Conservation (phyloP, 2,797 vertebrate genomes). For the Esox masquinongy region DNA sequence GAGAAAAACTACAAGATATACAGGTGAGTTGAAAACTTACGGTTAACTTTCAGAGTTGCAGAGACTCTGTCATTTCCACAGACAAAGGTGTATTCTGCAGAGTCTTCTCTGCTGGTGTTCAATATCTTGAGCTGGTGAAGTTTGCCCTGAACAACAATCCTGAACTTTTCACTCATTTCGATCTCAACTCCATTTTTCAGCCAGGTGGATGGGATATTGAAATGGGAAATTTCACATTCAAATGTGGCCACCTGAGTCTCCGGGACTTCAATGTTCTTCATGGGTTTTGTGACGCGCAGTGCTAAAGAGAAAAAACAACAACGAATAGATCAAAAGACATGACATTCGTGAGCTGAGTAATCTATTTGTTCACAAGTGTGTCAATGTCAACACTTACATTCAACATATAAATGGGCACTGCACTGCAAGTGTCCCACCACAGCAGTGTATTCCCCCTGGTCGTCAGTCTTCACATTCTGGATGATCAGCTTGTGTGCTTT, state of each 20-base stretch:
- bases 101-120: constrained; percentile 77
- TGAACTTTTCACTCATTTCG: constrained; percentile 80
- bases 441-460: constrained; percentile 87
- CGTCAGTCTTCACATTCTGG: constrained; percentile 80
- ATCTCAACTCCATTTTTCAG: constrained; percentile 84
- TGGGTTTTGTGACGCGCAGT: constrained; percentile 68
- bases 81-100: constrained; percentile 87
- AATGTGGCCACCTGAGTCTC: constrained; percentile 88
- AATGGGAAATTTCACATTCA: constrained; percentile 87
- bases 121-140: constrained; percentile 82
- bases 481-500: constrained; percentile 90
- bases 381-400: constrained; percentile 77
- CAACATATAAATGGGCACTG: constrained; percentile 86
- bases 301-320: constrained; percentile 75
- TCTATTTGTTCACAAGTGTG: not conserved
- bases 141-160: constrained; percentile 79
- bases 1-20: not conserved
- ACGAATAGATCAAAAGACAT: constrained; percentile 51
- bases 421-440: constrained; percentile 90
- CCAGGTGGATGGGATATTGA: constrained; percentile 83
- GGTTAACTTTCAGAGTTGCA: constrained; percentile 86
- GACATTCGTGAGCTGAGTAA: not conserved
- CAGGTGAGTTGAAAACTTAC: constrained; percentile 68
- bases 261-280: constrained; percentile 82
- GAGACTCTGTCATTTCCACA: constrained; percentile 86